phyloP scores from a whole-genome alignment of 2,797 vertebrate genomes.

The Garrulus glandarius region DNA sequence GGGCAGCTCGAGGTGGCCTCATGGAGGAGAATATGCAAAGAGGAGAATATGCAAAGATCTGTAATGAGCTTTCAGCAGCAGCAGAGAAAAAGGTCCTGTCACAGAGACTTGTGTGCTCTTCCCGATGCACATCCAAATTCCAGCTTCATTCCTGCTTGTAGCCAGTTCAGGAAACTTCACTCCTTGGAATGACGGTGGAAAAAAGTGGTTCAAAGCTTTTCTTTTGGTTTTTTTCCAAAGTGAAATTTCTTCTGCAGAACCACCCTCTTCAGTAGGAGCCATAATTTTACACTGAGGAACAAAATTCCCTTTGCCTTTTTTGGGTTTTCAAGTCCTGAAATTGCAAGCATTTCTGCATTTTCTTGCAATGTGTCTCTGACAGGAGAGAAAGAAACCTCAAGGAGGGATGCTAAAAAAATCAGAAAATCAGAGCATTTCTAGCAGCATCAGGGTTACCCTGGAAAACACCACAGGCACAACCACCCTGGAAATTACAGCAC shows the following conservation, averaged over 20 bases:
- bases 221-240: neutral
- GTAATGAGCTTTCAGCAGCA: slow-evolving; percentile 7
- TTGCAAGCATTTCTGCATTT: neutral
- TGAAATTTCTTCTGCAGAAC: neutral
- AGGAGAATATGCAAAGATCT: slow-evolving; percentile 54
- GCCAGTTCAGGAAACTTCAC: neutral
- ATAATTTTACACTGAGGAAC: neutral
- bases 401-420: neutral
- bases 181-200: neutral
- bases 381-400: neutral
- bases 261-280: neutral
- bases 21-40: slow-evolving; percentile 48
- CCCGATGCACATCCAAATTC: neutral
- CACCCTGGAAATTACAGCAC: neutral
- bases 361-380: neutral
- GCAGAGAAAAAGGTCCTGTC: neutral
- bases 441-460: neutral
- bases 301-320: neutral
- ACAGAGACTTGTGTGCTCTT: neutral
- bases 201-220: neutral
- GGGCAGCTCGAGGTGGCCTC: slow-evolving; percentile 53
- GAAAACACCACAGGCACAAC: neutral
- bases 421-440: neutral
- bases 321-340: neutral
- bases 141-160: neutral